phyloP scores from a whole-genome alignment of 2,797 vertebrate species.

The Cuniculus paca region DNA sequence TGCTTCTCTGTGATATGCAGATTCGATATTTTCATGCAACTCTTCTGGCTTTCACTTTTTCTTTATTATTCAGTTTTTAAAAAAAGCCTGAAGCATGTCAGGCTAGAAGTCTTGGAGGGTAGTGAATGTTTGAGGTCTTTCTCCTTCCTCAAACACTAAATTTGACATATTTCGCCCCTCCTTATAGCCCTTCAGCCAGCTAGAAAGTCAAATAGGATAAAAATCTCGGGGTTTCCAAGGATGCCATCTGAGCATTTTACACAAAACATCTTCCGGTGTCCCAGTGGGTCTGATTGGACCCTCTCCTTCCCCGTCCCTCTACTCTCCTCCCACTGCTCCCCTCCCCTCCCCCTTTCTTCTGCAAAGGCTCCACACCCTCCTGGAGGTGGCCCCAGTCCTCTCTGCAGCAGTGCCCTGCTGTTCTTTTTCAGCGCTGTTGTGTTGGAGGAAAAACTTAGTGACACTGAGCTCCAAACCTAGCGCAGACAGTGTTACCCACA shows the following conservation, averaged over 20 bases:
- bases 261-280: neutral
- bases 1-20: neutral
- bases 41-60: neutral
- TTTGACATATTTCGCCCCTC: neutral
- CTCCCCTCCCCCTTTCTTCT: neutral
- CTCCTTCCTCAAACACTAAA: conserved; percentile 26
- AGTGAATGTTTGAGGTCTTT: neutral
- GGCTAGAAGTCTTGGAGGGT: neutral
- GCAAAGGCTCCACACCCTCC: neutral
- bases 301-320: fast-evolving
- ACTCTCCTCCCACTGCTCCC: too few species aligned
- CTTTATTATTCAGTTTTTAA: conserved; percentile 8
- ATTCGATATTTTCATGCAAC: neutral
- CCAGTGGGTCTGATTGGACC: neutral
- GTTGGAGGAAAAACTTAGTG: neutral
- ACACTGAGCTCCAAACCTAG: neutral
- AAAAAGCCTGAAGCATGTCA: neutral
- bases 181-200: neutral
- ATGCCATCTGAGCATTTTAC: neutral
- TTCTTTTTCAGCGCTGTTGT: neutral
- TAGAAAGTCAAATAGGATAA: conserved; percentile 47
- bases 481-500: neutral
- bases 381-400: neutral
- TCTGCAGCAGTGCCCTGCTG: neutral
- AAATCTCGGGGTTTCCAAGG: conserved; percentile 14